These are phyloP conservation scores for Athripsodes cinereus DNA, from an alignment of 2,888 invertebrate genomes.

Conservation along the genomic window DNA sequence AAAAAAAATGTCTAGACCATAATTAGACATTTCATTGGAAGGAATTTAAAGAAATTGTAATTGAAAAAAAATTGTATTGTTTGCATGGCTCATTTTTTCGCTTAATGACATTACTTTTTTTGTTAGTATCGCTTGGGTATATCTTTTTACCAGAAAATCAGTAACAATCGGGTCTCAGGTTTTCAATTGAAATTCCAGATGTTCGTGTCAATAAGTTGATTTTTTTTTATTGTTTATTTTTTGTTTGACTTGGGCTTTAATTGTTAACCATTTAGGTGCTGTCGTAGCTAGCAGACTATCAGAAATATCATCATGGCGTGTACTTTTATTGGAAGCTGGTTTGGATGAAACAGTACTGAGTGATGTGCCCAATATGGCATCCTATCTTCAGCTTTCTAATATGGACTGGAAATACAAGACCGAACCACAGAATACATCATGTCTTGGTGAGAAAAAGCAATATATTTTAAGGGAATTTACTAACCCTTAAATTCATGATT, in stretches of 20 bases:
- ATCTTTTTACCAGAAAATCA: too few relatives aligned
- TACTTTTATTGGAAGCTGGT: constrained; percentile 8
- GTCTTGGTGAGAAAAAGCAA: not conserved
- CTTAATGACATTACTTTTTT: too few relatives aligned
- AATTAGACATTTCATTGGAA: too few relatives aligned
- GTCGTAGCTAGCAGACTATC: constrained; percentile 7
- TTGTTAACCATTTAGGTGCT: constrained; percentile 6
- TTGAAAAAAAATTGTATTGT: too few relatives aligned
- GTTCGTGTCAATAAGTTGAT: too few relatives aligned
- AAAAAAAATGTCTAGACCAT: too few relatives aligned
- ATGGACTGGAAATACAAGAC: constrained; percentile 9
- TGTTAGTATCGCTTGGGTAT: too few relatives aligned
- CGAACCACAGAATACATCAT: not conserved
- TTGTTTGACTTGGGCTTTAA: not conserved
- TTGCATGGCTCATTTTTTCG: too few relatives aligned
- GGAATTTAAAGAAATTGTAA: too few relatives aligned
- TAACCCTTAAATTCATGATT: too few relatives aligned
- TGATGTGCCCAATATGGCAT: constrained; percentile 5
- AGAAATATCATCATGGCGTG: not conserved
- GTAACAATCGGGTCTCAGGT: too few relatives aligned
- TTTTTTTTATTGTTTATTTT: not conserved
- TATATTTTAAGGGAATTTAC: not conserved
- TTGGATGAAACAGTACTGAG: constrained; percentile 3
- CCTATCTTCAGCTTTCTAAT: not conserved
- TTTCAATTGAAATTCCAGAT: too few relatives aligned